Base-by-base conservation (phyloP, 1,140 invertebrate species). In the Drosophila nigromelanica region DNA sequence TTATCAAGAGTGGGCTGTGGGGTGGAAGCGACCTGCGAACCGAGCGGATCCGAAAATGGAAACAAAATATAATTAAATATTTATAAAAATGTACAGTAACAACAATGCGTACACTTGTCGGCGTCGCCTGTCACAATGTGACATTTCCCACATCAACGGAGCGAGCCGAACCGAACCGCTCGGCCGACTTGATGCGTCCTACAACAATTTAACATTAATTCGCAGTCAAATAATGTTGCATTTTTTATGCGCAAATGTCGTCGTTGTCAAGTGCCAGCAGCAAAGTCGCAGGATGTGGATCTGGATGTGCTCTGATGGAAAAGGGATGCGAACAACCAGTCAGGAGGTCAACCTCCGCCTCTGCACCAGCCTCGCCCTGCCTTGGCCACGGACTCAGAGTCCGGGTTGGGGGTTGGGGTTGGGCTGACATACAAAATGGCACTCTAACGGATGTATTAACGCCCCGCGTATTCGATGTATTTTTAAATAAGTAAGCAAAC, bases 201-300 rank as follows among this genome's bases (percentile, higher is more conserved):
- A 86, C 82, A 86, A 82, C 82, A 86, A 86, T 86, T 86, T 86
- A 87, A 86, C 82, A 86, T 86, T 86, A 86, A 86, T 86, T 86
- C 82, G 83, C 78, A 86, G 82, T 86, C 82, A 86, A 86, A 86
- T 86, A 86, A 89, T 86, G 83, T 51, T 86, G 82, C 75, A 86
- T 86, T 86, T 86, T 86, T 86, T 87, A 87, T 87, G 82, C 83
- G 82, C 82, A 89, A 87, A 89, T 82, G 83, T 87, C 82, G 82
- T 87, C 82, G 82, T 87, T 87, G 82, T 87, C 82, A 87, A 87
- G 82, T 89, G 82, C 71, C 83, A 89, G 50, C 37, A 54, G 47
- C 63, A 51, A 43, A 61, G 33, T 70, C 51, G 21, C 70, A 70
- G 78, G 74, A 81, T 77, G 82, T 73, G 40, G 43, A 55, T 48